Percentiles rank a stretch among this genome's conserved stretches.
Evolutionary conservation across 2,797 vertebrate species (phyloP).

Genomic region (Poeciliopsis paucimaculata): DNA sequence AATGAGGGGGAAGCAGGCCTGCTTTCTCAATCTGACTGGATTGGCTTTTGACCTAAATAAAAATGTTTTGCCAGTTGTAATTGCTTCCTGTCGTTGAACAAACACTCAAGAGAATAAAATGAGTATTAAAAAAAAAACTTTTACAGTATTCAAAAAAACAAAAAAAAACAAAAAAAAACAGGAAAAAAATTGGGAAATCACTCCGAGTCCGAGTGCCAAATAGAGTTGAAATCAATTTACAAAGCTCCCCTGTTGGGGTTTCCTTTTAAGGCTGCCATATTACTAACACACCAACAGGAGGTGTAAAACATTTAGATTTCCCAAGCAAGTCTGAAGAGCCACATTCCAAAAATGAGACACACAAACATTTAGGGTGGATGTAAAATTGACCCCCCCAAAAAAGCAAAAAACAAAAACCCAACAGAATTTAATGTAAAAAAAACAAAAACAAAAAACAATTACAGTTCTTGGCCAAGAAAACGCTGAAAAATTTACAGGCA

Average conservation of each 20-base stretch:
- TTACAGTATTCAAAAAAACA: constrained; percentile 45
- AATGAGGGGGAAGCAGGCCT: constrained; percentile 22
- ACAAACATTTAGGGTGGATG: constrained; percentile 24
- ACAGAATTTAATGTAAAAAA: constrained; percentile 26
- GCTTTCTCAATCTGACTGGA: constrained; percentile 49
- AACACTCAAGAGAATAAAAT: constrained; percentile 60
- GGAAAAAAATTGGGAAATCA: constrained; percentile 23
- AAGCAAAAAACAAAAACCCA: constrained; percentile 15
- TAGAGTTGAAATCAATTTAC: constrained; percentile 41
- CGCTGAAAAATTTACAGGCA: constrained; percentile 44
- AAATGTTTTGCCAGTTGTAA: constrained; percentile 57
- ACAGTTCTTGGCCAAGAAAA: constrained; percentile 56
- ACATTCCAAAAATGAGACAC: constrained; percentile 54
- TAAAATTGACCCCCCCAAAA: constrained; percentile 45
- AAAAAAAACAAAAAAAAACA: constrained; percentile 27
- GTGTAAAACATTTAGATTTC: constrained; percentile 21
- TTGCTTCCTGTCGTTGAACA: constrained; percentile 50
- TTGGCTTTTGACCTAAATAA: constrained; percentile 71
- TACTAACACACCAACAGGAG: constrained; percentile 40
- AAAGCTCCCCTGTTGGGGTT: constrained; percentile 38
- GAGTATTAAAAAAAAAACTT: constrained; percentile 24
- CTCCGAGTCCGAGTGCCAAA: constrained; percentile 33
- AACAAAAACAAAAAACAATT: constrained; percentile 28
- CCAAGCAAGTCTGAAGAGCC: constrained; percentile 49
- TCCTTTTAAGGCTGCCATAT: constrained; percentile 62